Evolutionary conservation across 2,797 vertebrate species (phyloP).

Genomic region (Pampus argenteus): DNA sequence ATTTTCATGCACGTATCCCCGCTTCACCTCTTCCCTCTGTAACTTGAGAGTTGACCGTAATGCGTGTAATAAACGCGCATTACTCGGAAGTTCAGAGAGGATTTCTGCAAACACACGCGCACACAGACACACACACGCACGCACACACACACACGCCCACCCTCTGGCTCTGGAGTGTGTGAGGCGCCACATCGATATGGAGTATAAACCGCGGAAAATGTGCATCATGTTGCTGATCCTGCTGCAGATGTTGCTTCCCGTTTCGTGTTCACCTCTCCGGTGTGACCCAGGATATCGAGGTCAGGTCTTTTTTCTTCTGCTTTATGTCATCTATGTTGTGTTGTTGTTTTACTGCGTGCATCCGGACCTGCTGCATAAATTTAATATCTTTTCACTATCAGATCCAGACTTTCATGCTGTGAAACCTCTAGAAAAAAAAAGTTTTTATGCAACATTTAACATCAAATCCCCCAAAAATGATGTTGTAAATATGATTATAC

Average conservation of each 20-base stretch:
- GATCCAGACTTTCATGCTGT: background rate
- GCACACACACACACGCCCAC: constrained; percentile 11
- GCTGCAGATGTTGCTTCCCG: constrained; percentile 64
- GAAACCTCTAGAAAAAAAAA: background rate
- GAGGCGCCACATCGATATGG: constrained; percentile 74
- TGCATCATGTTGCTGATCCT: constrained; percentile 70
- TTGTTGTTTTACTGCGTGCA: constrained; percentile 1
- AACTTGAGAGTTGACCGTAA: constrained; percentile 78
- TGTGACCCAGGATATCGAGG: constrained; percentile 85
- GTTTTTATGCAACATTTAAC: background rate
- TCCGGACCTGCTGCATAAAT: constrained; percentile 23
- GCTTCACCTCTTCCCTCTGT: constrained; percentile 62
- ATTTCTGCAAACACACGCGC: constrained; percentile 45
- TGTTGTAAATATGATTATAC: background rate
- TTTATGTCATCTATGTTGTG: background rate
- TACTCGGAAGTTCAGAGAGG: constrained; percentile 27
- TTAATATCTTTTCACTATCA: background rate
- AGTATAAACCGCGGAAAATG: constrained; percentile 50
- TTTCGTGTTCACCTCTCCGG: constrained; percentile 62
- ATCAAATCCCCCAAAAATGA: background rate
- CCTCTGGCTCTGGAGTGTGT: constrained; percentile 51
- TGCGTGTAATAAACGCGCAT: constrained; percentile 69
- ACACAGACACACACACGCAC: constrained; percentile 3
- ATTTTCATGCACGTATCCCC: constrained; percentile 10
- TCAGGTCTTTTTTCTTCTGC: constrained; percentile 68